phyloP scores from a whole-genome alignment of 2,113 vertebrate species.

The Prunella fulvescens region DNA sequence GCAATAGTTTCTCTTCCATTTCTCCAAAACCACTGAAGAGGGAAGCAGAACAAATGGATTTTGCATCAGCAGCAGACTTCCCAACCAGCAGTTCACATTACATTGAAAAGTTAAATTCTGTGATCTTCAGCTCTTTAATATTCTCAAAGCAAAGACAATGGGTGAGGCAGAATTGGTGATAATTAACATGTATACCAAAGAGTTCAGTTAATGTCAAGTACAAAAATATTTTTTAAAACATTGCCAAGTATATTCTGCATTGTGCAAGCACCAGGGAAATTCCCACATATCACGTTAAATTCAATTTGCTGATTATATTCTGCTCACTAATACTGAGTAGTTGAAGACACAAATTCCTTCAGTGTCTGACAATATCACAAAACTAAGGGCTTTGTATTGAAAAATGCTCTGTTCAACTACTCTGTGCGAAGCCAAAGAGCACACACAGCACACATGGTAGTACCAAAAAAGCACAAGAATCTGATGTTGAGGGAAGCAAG shows the following conservation, averaged over 20 bases:
- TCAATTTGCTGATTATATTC: neutral
- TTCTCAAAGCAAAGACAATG: neutral
- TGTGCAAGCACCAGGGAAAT: neutral
- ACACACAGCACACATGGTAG: neutral
- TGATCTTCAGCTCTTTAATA: conserved; percentile 3
- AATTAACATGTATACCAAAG: neutral
- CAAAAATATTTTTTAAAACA: neutral
- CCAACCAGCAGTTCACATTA: neutral
- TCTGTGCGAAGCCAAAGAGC: neutral
- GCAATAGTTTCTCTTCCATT: neutral
- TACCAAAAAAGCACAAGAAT: neutral
- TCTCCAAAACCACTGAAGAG: conserved; percentile 27
- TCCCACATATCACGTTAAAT: neutral
- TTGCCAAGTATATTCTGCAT: neutral
- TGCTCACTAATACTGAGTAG: neutral
- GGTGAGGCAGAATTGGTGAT: neutral
- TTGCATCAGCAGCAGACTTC: conserved; percentile 12
- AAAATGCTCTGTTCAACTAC: neutral
- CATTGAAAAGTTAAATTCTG: neutral
- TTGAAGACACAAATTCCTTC: neutral
- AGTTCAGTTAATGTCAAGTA: neutral
- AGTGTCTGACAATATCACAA: neutral
- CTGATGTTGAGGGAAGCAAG: neutral
- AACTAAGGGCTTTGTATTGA: neutral
- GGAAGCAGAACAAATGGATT: conserved; percentile 32